phyloP scores from a whole-genome alignment of 2,888 invertebrate genomes.

The Resseliella maxima region DNA sequence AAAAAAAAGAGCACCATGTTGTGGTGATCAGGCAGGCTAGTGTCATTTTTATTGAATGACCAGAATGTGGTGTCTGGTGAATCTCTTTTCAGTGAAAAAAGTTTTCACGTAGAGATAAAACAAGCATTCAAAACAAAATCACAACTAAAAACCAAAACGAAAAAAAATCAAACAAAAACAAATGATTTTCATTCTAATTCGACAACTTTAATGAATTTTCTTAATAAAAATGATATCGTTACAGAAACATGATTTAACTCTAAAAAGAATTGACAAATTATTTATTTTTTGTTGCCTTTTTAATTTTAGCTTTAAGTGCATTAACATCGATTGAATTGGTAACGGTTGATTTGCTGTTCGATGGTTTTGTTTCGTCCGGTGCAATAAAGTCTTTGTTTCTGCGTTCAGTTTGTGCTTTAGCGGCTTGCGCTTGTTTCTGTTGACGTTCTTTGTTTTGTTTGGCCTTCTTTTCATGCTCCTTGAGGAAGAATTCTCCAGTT shows the following conservation, averaged over 20 bases:
- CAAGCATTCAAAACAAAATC: no score
- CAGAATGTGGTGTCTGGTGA: no score
- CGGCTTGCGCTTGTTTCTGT: slow-evolving; percentile 80
- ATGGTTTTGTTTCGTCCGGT: slow-evolving; percentile 68
- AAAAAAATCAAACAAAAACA: not conserved
- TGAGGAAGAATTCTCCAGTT: slow-evolving; percentile 97
- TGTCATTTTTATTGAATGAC: no score
- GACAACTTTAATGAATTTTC: not conserved
- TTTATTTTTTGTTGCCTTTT: slow-evolving; percentile 73
- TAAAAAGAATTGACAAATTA: slow-evolving; percentile 60
- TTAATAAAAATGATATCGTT: not conserved
- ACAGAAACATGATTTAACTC: not conserved
- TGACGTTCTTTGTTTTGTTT: slow-evolving; percentile 80
- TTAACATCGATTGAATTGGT: slow-evolving; percentile 73
- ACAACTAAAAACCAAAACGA: no score
- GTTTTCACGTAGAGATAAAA: no score
- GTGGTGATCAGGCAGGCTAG: no score
- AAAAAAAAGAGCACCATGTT: no score
- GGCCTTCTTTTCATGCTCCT: slow-evolving; percentile 80
- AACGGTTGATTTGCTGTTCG: slow-evolving; percentile 58
- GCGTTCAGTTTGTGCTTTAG: slow-evolving; percentile 79
- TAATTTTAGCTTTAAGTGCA: slow-evolving; percentile 80
- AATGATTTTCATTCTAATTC: not conserved
- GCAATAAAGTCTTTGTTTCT: slow-evolving; percentile 85
- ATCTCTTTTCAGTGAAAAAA: no score